Percentiles rank a stretch among this genome's conserved stretches.
These are phyloP conservation scores for Octodon degus DNA, from an alignment of 2,113 vertebrate genomes.

Conservation along the genomic window DNA sequence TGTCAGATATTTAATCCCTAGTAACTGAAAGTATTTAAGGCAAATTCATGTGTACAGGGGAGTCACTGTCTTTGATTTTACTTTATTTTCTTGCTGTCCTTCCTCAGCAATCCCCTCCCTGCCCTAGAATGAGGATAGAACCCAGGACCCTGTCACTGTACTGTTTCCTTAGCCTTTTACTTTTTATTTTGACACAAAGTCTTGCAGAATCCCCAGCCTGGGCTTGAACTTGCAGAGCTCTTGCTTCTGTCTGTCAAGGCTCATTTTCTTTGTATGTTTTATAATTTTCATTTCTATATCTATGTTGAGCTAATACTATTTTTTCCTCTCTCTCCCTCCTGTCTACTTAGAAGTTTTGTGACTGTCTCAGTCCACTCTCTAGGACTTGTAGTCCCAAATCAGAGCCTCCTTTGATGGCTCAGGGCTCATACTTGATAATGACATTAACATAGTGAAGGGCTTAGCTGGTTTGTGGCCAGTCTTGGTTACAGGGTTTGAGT, in stretches of 20 bases:
- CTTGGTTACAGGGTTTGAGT: not conserved
- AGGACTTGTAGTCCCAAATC: not conserved
- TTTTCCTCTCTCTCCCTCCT: not conserved
- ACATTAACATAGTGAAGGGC: not conserved
- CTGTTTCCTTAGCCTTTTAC: not conserved
- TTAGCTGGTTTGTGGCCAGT: not conserved
- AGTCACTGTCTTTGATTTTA: not conserved
- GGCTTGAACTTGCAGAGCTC: not conserved
- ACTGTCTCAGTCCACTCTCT: not conserved
- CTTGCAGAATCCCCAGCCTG: not conserved
- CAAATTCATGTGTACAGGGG: not conserved
- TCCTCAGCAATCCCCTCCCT: not conserved
- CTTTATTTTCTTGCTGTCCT: not conserved
- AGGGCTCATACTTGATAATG: not conserved
- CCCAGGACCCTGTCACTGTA: not conserved
- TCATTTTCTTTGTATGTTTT: conserved; percentile 23
- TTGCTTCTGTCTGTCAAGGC: not conserved
- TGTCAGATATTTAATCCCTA: not conserved
- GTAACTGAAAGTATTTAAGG: not conserved
- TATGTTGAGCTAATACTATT: not conserved
- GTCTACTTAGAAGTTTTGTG: not conserved
- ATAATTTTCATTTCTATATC: not conserved
- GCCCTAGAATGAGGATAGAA: too few species aligned
- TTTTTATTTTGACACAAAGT: not conserved
- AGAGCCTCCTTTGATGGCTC: not conserved